These are phyloP conservation scores for Caranx ignobilis DNA, from an alignment of 2,113 vertebrate genomes.

Conservation along the genomic window DNA sequence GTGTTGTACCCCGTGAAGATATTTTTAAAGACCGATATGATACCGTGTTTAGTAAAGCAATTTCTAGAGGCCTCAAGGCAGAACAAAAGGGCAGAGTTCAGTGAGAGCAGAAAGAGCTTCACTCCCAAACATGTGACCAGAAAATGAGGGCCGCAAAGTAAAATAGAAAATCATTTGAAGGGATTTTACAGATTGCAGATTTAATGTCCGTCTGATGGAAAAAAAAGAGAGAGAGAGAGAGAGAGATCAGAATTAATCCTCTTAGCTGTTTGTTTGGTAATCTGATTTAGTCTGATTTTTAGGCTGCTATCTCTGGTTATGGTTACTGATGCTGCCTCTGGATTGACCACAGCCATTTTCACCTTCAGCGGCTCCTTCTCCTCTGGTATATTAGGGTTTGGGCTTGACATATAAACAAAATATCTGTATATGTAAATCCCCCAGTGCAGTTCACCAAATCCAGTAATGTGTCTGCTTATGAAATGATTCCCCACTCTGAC, in stretches of 20 bases:
- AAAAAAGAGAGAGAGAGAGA: slow-evolving; percentile 31
- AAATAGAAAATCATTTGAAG: slow-evolving; percentile 75
- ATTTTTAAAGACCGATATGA: slow-evolving; percentile 67
- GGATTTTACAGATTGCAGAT: slow-evolving; percentile 81
- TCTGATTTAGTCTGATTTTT: slow-evolving; percentile 83
- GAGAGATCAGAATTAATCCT: slow-evolving; percentile 79
- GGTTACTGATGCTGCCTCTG: slow-evolving; percentile 76
- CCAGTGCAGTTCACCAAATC: slow-evolving; percentile 59
- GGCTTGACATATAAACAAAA: slow-evolving; percentile 61
- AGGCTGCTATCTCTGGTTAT: slow-evolving; percentile 72
- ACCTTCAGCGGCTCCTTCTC: slow-evolving; percentile 48
- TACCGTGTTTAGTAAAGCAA: slow-evolving; percentile 65
- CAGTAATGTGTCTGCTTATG: slow-evolving; percentile 73
- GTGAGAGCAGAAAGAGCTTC: slow-evolving; percentile 47
- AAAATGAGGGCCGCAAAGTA: slow-evolving; percentile 56
- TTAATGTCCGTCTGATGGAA: slow-evolving; percentile 75
- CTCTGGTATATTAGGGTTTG: slow-evolving; percentile 41
- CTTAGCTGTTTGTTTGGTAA: slow-evolving; percentile 82
- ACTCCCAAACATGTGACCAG: slow-evolving; percentile 48
- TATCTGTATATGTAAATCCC: slow-evolving; percentile 62
- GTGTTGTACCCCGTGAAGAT: slow-evolving; percentile 46
- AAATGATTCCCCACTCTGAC: slow-evolving; percentile 74
- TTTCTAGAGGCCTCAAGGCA: slow-evolving; percentile 65
- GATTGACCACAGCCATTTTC: slow-evolving; percentile 68
- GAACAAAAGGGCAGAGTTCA: slow-evolving; percentile 75